Evolutionary conservation across 1,140 invertebrate species (phyloP), one percentile per base, ranked within the genome.

Genomic region (Drosophila repleta): DNA sequence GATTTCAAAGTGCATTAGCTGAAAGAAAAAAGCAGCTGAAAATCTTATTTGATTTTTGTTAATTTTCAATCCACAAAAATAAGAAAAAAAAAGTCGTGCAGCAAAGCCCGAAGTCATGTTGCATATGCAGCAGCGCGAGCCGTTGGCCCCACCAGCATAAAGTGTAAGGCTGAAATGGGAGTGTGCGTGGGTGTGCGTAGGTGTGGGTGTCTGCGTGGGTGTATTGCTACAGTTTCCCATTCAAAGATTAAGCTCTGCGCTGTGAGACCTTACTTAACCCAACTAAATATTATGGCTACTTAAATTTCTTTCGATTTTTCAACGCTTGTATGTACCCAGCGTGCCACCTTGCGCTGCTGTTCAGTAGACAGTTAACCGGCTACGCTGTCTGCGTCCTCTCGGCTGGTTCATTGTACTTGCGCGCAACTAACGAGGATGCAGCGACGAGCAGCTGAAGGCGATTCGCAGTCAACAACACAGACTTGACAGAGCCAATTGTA

Each of bases 241-340:
- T 55, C 41, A 69, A 46, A n/a, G 20, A 24, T 63, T 24, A 11
- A 35, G 57, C 57, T 65, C 6, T 29, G 8, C 4, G 57, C 57
- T 65, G n/a, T 26, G 7, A 10, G 26, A 17, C 39, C 51, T 41
- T 17, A 48, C 51, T 41, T 17, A 56, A 45, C 29, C 41, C 51
- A 53, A 55, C 41, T 63, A 37, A 56, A 61, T 41, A 48, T 57
- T 66, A 48, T 29, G 52, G 53, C 26, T 7, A 66, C 43, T 60
- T 84, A 75, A 82, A 79, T 74, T 68, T 75, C 74, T 75, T 79
- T 82, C 80, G 79, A 83, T 83, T 83, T 83, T 83, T 52, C 80
- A 56, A 15, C 32, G 29, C 51, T 73, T 69, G 37, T 43, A 32
- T 37, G 46, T 43, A 48, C 62, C 61, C 65, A 35, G 78, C 55